Evolutionary conservation across 2,888 invertebrate species (phyloP).

Genomic region (Nemurella pictetii): DNA sequence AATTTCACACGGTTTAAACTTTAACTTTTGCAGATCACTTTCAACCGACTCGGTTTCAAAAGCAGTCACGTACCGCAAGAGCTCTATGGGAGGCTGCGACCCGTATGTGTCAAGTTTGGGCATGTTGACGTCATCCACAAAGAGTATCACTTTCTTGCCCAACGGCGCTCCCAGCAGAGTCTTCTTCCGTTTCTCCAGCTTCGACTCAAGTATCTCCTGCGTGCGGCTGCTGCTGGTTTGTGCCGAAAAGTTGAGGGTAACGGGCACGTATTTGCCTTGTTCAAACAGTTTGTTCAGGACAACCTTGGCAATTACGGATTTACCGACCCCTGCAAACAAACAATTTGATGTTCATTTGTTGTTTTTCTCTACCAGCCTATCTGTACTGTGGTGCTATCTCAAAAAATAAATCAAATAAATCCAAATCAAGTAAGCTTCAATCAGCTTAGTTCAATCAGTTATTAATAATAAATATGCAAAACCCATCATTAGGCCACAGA

Average conservation of each 20-base stretch:
- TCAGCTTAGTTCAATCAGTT: too few relatives aligned
- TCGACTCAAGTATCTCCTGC: conserved; percentile 81
- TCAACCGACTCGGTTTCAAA: too few relatives aligned
- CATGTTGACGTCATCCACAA: conserved; percentile 93
- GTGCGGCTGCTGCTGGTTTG: conserved; percentile 85
- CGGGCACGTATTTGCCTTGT: conserved; percentile 67
- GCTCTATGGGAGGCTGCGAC: conserved; percentile 88
- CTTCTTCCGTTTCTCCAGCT: conserved; percentile 80
- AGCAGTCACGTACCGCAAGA: conserved; percentile 64
- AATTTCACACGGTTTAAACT: too few relatives aligned
- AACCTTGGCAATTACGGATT: conserved; percentile 81
- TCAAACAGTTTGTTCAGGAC: conserved; percentile 67
- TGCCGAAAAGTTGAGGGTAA: conserved; percentile 86
- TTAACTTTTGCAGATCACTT: too few relatives aligned
- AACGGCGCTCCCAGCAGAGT: conserved; percentile 79
- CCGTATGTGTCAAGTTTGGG: conserved; percentile 85
- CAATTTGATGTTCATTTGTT: too few relatives aligned
- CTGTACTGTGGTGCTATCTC: too few relatives aligned
- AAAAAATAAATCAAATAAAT: too few relatives aligned
- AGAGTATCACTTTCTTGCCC: conserved; percentile 80
- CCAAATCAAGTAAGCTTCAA: too few relatives aligned
- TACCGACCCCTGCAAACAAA: conserved; percentile 84
- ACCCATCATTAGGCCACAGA: too few relatives aligned
- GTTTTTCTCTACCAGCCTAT: too few relatives aligned
- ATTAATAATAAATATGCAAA: too few relatives aligned